These are phyloP conservation scores for Apocrypta bakeri DNA, from an alignment of 1,140 invertebrate genomes.

Conservation along the genomic window DNA sequence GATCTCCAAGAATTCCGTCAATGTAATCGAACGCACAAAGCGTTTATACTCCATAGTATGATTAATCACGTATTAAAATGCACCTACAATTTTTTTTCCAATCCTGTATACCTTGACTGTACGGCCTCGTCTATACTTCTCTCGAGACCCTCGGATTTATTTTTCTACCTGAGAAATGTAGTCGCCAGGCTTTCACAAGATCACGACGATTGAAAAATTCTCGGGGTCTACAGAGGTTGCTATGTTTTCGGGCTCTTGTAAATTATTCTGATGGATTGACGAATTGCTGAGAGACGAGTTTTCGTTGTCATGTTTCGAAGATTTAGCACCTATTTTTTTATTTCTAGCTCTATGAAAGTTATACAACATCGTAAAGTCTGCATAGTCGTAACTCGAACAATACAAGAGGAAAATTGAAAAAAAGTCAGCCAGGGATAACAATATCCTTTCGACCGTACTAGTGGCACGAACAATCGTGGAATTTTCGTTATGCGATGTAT, in stretches of 20 bases:
- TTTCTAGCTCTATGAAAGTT: too few species aligned
- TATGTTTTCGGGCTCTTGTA: neutral
- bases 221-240: neutral
- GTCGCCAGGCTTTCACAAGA: neutral
- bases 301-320: too few species aligned
- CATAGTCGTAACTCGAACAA: too few species aligned
- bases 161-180: conserved; percentile 37
- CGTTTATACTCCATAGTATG: neutral
- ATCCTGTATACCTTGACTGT: neutral
- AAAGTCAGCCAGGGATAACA: too few species aligned
- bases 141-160: conserved; percentile 33
- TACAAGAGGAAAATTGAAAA: too few species aligned
- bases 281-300: neutral
- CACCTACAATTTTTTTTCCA: conserved; percentile 31
- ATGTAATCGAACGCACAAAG: neutral
- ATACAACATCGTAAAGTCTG: too few species aligned
- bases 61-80: conserved; percentile 43
- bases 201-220: neutral
- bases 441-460: neutral
- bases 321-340: too few species aligned
- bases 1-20: neutral
- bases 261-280: conserved; percentile 6
- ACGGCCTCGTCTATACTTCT: neutral
- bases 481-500: neutral
- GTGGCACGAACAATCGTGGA: neutral